Percentiles rank a stretch among this genome's conserved stretches.
These are phyloP conservation scores for Horisme vitalbata DNA, from an alignment of 2,888 invertebrate species.

Conservation along the genomic window DNA sequence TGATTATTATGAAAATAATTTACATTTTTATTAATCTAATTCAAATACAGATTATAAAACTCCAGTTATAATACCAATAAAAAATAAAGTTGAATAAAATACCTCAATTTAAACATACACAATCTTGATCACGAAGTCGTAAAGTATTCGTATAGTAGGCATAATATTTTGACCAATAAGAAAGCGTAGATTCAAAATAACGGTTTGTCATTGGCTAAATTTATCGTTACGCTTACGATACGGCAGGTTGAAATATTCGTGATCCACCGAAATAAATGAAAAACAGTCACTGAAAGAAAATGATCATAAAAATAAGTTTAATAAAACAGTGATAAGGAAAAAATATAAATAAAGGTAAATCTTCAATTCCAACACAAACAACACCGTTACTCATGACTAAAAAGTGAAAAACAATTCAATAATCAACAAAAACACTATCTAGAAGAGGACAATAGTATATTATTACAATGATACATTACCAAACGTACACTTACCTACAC, in stretches of 20 bases:
- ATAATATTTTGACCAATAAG: too few relatives aligned
- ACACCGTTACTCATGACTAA: constrained; percentile 76
- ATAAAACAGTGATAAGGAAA: not conserved
- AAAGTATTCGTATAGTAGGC: too few relatives aligned
- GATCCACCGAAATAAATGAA: too few relatives aligned
- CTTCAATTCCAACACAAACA: constrained; percentile 52
- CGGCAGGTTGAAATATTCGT: too few relatives aligned
- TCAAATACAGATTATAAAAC: too few relatives aligned
- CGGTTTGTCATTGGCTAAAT: too few relatives aligned
- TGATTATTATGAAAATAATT: too few relatives aligned
- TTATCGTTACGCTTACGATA: too few relatives aligned
- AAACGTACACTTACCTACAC: constrained; percentile 54
- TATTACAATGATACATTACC: constrained; percentile 33
- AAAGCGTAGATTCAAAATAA: too few relatives aligned
- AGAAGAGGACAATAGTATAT: constrained; percentile 59
- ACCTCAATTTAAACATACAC: too few relatives aligned
- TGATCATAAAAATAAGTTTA: not conserved
- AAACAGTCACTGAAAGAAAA: not conserved
- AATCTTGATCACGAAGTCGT: too few relatives aligned
- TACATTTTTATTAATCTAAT: too few relatives aligned
- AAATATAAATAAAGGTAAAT: not conserved
- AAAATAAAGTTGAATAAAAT: not conserved
- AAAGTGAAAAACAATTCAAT: constrained; percentile 67
- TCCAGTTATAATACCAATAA: not conserved
- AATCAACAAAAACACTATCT: constrained; percentile 63